These are phyloP conservation scores for Callaeas wilsoni DNA, from an alignment of 2,113 vertebrate species.

Conservation along the genomic window DNA sequence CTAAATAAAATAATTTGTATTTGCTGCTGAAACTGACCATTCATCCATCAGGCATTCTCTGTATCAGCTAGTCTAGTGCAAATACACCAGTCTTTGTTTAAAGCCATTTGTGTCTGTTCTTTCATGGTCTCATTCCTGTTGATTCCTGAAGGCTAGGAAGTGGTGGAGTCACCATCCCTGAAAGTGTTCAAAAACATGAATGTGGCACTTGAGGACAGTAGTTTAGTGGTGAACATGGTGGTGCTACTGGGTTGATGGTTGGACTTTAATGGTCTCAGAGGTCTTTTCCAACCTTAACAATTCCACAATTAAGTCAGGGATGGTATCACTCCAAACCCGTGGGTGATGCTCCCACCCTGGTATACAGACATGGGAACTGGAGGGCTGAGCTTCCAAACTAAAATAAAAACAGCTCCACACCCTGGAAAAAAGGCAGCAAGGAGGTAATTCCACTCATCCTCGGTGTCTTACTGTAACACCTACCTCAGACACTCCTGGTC, in stretches of 20 bases:
- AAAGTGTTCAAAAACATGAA: background rate
- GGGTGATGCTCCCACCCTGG: background rate
- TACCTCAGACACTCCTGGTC: fast-evolving
- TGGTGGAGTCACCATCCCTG: background rate
- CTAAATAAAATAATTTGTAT: constrained; percentile 69
- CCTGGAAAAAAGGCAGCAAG: fast-evolving
- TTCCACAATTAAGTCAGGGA: background rate
- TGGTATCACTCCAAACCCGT: background rate
- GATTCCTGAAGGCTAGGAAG: background rate
- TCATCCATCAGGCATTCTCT: constrained; percentile 31
- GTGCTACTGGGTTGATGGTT: background rate
- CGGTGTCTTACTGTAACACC: fast-evolving
- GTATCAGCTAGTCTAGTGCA: constrained; percentile 27
- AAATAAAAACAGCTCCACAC: too few species aligned
- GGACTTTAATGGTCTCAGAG: background rate
- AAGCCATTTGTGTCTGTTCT: constrained; percentile 39
- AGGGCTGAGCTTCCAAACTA: background rate
- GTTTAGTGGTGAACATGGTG: background rate
- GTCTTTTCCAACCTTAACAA: background rate
- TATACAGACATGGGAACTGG: background rate
- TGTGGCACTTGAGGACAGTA: background rate
- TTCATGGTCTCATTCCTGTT: background rate
- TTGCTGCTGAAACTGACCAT: constrained; percentile 52
- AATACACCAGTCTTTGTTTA: constrained; percentile 61
- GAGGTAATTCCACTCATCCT: fast-evolving